Percentiles rank a stretch among this genome's conserved stretches.
Evolutionary conservation across 2,113 vertebrate genomes (phyloP).

Genomic region (Prietella phreatophila): DNA sequence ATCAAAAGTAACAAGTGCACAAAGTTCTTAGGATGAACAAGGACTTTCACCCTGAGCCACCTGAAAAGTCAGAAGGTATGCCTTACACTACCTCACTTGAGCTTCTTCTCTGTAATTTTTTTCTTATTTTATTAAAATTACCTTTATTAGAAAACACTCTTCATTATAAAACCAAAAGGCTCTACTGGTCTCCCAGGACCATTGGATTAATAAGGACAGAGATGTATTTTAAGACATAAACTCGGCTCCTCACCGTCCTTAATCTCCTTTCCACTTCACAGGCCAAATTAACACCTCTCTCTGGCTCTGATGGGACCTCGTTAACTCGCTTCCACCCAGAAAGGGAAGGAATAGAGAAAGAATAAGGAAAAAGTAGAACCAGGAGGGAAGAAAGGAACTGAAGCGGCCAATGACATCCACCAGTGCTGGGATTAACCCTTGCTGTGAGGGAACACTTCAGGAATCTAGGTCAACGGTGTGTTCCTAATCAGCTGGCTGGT

Average conservation of each 20-base stretch:
- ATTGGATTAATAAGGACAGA: constrained; percentile 82
- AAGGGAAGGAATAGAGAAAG: constrained; percentile 59
- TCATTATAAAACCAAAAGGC: constrained; percentile 80
- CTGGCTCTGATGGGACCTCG: constrained; percentile 83
- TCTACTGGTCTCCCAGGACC: constrained; percentile 73
- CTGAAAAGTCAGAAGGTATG: constrained; percentile 57
- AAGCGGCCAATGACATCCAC: constrained; percentile 79
- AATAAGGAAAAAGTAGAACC: constrained; percentile 55
- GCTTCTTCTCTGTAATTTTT: constrained; percentile 63
- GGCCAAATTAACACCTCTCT: constrained; percentile 84
- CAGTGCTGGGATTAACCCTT: constrained; percentile 78
- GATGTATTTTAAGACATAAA: constrained; percentile 84
- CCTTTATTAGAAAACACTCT: constrained; percentile 79
- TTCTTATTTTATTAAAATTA: constrained; percentile 75
- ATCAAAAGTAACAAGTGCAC: constrained; percentile 2
- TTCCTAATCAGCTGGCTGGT: constrained; percentile 81
- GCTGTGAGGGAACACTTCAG: constrained; percentile 61
- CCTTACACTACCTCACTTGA: constrained; percentile 59
- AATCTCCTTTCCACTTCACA: constrained; percentile 82
- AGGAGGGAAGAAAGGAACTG: constrained; percentile 61
- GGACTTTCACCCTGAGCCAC: constrained; percentile 7
- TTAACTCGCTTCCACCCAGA: constrained; percentile 80
- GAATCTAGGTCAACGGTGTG: constrained; percentile 75
- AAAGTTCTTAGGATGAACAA: neutral
- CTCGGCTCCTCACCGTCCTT: constrained; percentile 81